phyloP scores from a whole-genome alignment of 2,113 vertebrate genomes.

The Eleginops maclovinus region DNA sequence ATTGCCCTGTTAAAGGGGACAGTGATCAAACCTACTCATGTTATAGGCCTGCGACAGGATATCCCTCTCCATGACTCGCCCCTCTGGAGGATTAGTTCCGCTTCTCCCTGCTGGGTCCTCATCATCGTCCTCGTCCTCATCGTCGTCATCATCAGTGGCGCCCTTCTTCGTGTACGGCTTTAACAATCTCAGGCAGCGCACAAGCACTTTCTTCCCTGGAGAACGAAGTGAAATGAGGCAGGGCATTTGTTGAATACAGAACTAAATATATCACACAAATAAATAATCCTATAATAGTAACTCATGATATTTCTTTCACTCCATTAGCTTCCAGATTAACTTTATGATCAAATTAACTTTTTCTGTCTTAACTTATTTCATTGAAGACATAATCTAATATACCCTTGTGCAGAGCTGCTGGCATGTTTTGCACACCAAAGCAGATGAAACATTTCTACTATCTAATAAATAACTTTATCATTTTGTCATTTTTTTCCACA shows the following conservation, averaged over 20 bases:
- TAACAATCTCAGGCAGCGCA: constrained; percentile 90
- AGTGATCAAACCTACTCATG: constrained; percentile 84
- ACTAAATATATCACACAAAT: neutral
- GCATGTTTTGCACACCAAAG: neutral
- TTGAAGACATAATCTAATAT: neutral
- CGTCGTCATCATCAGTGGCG: constrained; percentile 82
- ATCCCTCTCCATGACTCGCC: constrained; percentile 90
- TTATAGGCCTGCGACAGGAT: constrained; percentile 93
- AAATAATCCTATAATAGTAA: too few species aligned
- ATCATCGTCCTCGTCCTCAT: constrained; percentile 88
- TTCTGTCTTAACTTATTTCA: neutral
- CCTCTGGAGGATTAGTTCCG: constrained; percentile 78
- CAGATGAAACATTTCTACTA: neutral
- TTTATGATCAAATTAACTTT: too few species aligned
- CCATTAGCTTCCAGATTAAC: too few species aligned
- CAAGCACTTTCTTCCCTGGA: constrained; percentile 88
- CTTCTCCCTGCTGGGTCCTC: constrained; percentile 53
- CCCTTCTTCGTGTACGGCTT: constrained; percentile 89
- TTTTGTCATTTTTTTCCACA: too few species aligned
- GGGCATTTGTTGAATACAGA: neutral
- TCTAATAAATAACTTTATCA: neutral
- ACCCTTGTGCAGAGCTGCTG: neutral
- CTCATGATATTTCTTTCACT: neutral
- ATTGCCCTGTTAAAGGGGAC: too few species aligned
- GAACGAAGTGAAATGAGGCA: neutral